These are phyloP conservation scores for Blera fallax DNA, from an alignment of 2,888 invertebrate genomes.

Conservation along the genomic window DNA sequence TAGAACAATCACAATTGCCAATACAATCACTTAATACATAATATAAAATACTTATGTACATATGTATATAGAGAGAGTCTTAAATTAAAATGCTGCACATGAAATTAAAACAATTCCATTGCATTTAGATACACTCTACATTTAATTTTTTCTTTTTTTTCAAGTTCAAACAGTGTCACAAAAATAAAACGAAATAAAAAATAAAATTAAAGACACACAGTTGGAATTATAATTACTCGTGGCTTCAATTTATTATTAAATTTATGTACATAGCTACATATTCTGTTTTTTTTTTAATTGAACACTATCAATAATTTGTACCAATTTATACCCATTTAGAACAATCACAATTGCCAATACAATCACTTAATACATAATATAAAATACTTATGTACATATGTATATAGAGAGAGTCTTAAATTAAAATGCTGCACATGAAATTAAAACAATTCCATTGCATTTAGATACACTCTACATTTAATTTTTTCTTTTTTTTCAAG, in stretches of 20 bases:
- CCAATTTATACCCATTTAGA: constrained; percentile 55
- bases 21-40: constrained; percentile 1
- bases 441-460: background rate
- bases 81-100: constrained; percentile 5
- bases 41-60: constrained; percentile 8
- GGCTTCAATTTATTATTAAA: constrained; percentile 13
- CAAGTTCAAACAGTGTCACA: constrained; percentile 18
- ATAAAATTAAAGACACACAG: background rate
- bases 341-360: constrained; percentile 33
- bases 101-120: constrained; percentile 11
- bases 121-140: background rate
- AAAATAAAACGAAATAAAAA: background rate
- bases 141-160: background rate
- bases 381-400: too few species aligned
- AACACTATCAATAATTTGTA: constrained; percentile 52
- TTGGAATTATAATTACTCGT: background rate
- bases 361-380: background rate
- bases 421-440: background rate
- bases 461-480: background rate
- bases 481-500: background rate
- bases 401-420: background rate
- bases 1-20: constrained; percentile 41
- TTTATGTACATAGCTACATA: background rate
- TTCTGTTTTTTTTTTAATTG: constrained; percentile 12
- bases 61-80: background rate